Evolutionary conservation across 1,140 invertebrate species (phyloP).

Genomic region (Heterodera carotae): DNA sequence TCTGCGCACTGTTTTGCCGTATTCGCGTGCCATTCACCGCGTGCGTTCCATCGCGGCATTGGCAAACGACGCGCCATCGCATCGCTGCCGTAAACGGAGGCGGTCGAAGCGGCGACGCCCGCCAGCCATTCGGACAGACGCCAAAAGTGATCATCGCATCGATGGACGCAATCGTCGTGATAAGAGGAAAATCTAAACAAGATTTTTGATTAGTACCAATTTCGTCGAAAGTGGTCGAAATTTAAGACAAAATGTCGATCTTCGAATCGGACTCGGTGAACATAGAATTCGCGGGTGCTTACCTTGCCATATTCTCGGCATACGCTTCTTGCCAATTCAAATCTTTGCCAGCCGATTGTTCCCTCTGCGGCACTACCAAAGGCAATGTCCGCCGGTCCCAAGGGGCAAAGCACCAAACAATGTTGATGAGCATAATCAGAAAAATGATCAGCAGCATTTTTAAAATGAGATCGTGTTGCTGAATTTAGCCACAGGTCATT

Average conservation of each 20-base stretch:
- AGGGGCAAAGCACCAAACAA: no score
- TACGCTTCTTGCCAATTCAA: not conserved
- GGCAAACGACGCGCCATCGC: not conserved
- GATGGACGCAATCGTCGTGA: slow-evolving; percentile 5
- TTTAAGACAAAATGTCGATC: not conserved
- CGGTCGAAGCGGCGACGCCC: not conserved
- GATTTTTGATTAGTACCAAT: not conserved
- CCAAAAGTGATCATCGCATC: slow-evolving; percentile 5
- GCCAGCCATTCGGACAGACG: slow-evolving; percentile 14
- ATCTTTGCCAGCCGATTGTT: not conserved
- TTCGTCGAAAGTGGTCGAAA: not conserved
- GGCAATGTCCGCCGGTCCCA: no score
- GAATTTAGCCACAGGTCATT: no score
- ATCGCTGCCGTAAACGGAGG: not conserved
- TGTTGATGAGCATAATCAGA: not conserved
- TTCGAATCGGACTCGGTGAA: no score
- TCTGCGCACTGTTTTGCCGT: not conserved
- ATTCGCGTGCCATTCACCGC: not conserved
- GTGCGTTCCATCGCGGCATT: not conserved
- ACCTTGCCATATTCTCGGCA: not conserved
- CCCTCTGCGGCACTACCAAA: no score
- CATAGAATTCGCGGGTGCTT: no score
- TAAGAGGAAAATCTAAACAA: not conserved
- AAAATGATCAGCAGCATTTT: not conserved
- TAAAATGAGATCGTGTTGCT: no score